These are phyloP conservation scores for Antennarius maculatus DNA, from an alignment of 2,797 vertebrate genomes.

Conservation along the genomic window DNA sequence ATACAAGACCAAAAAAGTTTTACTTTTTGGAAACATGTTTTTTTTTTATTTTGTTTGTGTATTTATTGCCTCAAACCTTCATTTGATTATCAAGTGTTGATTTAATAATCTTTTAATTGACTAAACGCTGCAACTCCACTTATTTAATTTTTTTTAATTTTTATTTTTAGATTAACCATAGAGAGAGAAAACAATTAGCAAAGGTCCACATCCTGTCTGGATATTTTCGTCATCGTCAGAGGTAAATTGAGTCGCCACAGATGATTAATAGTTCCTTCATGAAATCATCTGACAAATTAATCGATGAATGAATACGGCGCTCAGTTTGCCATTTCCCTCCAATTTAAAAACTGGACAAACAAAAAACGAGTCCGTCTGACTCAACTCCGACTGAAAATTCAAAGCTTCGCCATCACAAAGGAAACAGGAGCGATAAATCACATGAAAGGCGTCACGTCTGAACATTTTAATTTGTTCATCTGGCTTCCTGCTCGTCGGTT, in stretches of 20 bases:
- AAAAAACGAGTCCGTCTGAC: background rate
- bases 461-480: slow-evolving; percentile 1
- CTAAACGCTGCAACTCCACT: background rate
- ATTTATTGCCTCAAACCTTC: no score
- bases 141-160: no score
- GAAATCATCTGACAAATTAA: background rate
- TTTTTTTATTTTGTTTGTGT: background rate
- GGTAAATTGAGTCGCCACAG: background rate
- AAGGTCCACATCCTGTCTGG: slow-evolving; percentile 3
- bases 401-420: background rate
- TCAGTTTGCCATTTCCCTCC: background rate
- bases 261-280: background rate
- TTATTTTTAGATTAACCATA: no score
- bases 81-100: background rate
- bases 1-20: background rate
- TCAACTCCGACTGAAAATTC: background rate
- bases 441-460: background rate
- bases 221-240: background rate
- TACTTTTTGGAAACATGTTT: background rate
- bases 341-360: background rate
- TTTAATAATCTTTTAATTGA: background rate
- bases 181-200: no score
- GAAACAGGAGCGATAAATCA: background rate
- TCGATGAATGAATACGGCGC: background rate
- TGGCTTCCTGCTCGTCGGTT: background rate